Conservation (phyloP, 1,140 invertebrate genomes). For the Dysdera silvatica region DNA sequence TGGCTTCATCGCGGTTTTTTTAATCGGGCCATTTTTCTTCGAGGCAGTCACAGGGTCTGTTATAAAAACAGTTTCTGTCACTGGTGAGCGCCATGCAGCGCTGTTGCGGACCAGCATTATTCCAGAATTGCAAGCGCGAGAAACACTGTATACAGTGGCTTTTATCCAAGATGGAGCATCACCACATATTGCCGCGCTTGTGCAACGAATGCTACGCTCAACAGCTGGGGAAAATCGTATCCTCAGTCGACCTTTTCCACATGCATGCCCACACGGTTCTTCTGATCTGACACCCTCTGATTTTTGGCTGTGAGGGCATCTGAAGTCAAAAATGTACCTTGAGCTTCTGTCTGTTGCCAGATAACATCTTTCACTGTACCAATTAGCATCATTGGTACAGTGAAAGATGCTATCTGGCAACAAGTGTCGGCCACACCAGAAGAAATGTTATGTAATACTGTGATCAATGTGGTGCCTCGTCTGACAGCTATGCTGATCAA, state of each 20-base stretch:
- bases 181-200: too few species aligned
- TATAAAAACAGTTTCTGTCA: conserved; percentile 9
- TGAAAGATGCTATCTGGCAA: too few species aligned
- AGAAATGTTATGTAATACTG: background rate
- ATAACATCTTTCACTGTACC: too few species aligned
- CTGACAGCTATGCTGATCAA: too few species aligned
- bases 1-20: background rate
- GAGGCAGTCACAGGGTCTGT: background rate
- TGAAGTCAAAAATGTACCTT: too few species aligned
- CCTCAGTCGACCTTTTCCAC: background rate
- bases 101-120: background rate
- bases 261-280: too few species aligned
- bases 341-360: too few species aligned
- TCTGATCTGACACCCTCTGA: too few species aligned
- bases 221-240: background rate
- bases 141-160: background rate
- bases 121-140: background rate
- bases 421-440: background rate
- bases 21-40: background rate
- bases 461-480: too few species aligned
- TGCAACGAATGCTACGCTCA: background rate
- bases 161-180: background rate
- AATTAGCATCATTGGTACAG: too few species aligned
- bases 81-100: background rate
- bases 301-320: too few species aligned